Evolutionary conservation across 2,113 vertebrate genomes (phyloP).

Genomic region (Peromyscus polionotus): DNA sequence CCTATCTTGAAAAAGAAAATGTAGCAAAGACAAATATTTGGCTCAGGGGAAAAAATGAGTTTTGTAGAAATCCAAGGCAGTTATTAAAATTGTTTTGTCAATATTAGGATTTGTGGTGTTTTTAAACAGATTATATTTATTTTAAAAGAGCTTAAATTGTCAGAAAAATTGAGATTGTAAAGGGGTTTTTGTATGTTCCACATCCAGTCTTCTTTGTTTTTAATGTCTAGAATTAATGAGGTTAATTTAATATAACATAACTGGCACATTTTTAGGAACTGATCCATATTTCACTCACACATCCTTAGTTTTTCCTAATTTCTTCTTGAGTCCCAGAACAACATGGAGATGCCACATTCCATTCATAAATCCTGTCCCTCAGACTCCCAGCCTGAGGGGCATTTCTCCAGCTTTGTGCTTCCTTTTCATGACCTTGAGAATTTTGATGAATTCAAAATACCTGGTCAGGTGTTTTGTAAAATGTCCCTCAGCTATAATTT

Average conservation of each 20-base stretch:
- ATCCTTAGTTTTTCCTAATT: background rate
- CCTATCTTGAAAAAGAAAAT: background rate
- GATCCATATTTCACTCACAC: background rate
- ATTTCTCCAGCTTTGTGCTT: background rate
- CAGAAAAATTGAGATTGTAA: background rate
- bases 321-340: background rate
- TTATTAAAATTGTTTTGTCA: conserved; percentile 45
- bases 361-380: background rate
- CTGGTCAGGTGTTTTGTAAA: conserved; percentile 17
- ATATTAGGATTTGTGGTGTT: conserved; percentile 3
- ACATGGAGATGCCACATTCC: background rate
- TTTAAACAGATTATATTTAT: background rate
- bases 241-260: background rate
- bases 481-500: background rate
- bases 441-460: background rate
- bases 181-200: background rate
- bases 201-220: background rate
- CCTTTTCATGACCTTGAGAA: background rate
- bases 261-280: background rate
- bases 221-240: background rate
- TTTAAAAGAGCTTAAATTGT: background rate
- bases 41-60: background rate
- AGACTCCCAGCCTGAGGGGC: background rate
- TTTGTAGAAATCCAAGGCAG: conserved; percentile 24
- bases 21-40: conserved; percentile 52